Percentiles rank a stretch among this genome's conserved stretches.
These are phyloP conservation scores for Amblyraja radiata DNA, from an alignment of 2,797 vertebrate species.

Conservation along the genomic window DNA sequence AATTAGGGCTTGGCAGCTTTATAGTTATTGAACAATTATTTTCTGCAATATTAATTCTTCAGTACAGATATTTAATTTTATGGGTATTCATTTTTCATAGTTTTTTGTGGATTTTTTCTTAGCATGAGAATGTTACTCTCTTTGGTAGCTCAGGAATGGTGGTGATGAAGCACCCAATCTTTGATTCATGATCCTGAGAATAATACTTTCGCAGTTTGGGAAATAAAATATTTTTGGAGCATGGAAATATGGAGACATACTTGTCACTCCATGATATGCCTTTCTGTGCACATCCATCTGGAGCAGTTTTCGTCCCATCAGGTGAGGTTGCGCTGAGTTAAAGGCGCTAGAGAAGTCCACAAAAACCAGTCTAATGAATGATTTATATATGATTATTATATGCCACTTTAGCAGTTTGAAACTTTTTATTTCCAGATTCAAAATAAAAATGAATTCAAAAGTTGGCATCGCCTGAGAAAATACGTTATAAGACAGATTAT, in stretches of 20 bases:
- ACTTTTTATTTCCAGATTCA: not conserved
- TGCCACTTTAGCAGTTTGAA: not conserved
- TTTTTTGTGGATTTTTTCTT: not conserved
- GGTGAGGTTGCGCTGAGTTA: too few species aligned
- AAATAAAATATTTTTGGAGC: not conserved
- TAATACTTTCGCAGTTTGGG: not conserved
- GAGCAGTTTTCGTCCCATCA: too few species aligned
- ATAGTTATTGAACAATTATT: not conserved
- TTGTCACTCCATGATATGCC: not conserved
- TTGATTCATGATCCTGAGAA: not conserved
- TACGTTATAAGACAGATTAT: too few species aligned
- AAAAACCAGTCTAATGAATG: too few species aligned
- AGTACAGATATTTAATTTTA: not conserved
- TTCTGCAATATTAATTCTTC: not conserved
- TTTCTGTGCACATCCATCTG: not conserved
- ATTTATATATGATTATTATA: not conserved
- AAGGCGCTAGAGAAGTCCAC: too few species aligned
- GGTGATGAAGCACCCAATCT: not conserved
- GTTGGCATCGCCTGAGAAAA: not conserved
- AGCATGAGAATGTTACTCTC: not conserved
- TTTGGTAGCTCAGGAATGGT: constrained; percentile 17
- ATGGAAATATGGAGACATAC: not conserved
- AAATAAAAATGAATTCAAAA: not conserved
- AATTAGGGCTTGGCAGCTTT: not conserved
- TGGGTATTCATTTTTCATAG: not conserved